phyloP scores from a whole-genome alignment of 2,113 vertebrate genomes.

The Hippolais icterina region DNA sequence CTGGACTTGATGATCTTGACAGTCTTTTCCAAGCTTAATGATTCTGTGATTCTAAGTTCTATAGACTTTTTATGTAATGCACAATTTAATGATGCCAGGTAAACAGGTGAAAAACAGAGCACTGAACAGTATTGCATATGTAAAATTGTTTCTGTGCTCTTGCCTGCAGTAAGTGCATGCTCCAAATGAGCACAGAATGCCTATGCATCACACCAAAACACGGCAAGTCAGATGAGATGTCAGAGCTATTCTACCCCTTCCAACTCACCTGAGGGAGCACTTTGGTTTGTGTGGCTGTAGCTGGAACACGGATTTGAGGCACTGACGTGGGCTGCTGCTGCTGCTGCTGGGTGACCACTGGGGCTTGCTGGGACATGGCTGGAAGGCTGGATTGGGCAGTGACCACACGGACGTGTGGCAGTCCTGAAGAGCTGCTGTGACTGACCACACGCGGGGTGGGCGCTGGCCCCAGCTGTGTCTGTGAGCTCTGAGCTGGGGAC shows the following conservation, averaged over 20 bases:
- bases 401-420: slow-evolving; percentile 92
- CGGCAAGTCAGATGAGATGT: fast-evolving
- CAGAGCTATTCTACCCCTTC: background rate
- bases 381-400: slow-evolving; percentile 82
- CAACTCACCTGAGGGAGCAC: slow-evolving; percentile 86
- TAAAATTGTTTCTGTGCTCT: background rate
- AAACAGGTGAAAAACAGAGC: background rate
- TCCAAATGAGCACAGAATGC: background rate
- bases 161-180: background rate
- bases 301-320: slow-evolving; percentile 88
- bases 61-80: background rate
- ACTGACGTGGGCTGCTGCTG: slow-evolving; percentile 70
- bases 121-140: background rate
- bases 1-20: background rate
- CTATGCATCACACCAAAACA: background rate
- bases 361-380: slow-evolving; percentile 75
- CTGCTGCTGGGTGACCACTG: slow-evolving; percentile 66
- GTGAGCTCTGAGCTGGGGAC: slow-evolving; percentile 77
- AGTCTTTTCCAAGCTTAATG: background rate
- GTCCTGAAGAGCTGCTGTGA: slow-evolving; percentile 79
- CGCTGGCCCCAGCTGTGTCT: slow-evolving; percentile 72
- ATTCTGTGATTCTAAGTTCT: background rate
- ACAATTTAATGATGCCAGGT: background rate
- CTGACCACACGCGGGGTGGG: slow-evolving; percentile 76
- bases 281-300: slow-evolving; percentile 83